Conservation (phyloP, 2,888 invertebrate genomes). For the Ophion ellenae region DNA sequence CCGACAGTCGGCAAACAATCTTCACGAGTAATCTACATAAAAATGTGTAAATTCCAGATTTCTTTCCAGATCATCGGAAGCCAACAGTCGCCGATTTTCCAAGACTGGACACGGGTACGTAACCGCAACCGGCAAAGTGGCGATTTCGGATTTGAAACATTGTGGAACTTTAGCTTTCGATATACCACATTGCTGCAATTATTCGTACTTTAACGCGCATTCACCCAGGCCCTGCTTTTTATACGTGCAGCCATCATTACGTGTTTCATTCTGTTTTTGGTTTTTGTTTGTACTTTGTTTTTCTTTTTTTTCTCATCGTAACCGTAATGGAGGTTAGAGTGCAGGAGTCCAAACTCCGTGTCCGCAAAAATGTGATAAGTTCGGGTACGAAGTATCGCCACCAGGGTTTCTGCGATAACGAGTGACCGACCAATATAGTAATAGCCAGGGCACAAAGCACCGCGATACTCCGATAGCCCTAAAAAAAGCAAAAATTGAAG, state of each 20-base stretch:
- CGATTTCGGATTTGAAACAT: neutral
- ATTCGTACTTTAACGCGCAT: constrained; percentile 11
- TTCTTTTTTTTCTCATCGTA: neutral
- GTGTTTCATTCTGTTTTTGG: neutral
- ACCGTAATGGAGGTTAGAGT: neutral
- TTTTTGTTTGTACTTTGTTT: neutral
- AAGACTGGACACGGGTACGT: constrained; percentile 81
- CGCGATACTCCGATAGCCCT: too few species aligned
- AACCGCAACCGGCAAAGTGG: neutral
- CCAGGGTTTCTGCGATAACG: too few species aligned
- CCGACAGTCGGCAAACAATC: constrained; percentile 3
- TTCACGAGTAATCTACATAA: constrained; percentile 17
- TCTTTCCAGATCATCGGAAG: constrained; percentile 81
- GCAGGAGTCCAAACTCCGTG: neutral
- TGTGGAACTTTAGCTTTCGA: neutral
- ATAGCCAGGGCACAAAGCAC: too few species aligned
- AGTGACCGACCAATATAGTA: too few species aligned
- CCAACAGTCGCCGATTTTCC: constrained; percentile 81
- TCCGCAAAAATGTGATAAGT: too few species aligned
- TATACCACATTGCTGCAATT: constrained; percentile 36
- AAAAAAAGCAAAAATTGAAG: too few species aligned
- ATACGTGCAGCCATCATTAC: neutral
- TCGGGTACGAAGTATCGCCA: too few species aligned
- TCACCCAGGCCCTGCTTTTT: constrained; percentile 25
- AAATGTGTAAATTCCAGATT: constrained; percentile 53